Base-by-base conservation (phyloP, 2,113 vertebrate species). In the Steatornis caripensis region DNA sequence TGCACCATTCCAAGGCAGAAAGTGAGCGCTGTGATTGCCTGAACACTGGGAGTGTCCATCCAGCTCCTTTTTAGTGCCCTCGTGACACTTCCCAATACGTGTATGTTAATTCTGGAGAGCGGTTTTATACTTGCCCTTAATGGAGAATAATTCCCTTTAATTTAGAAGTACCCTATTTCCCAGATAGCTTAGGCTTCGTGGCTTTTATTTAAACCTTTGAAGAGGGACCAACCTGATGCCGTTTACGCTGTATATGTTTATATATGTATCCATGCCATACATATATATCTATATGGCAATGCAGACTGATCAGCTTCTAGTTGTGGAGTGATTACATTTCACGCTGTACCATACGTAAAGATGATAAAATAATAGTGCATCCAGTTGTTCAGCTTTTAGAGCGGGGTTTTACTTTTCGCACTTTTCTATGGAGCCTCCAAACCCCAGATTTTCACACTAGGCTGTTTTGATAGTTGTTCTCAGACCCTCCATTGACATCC, bases 401-500 rank as follows among this genome's bases (percentile, higher is more conserved):
- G 97, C 80, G 97, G 82, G 80, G 89, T 95, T 97, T 86, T 93
- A 34, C n/a, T 90, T 91, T 94, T 97, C 97, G 85, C 97, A 79
- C 96, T 97, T 98, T 98, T 97, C 96, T 97, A 77, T 75, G 96
- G 97, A 98, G 95, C 98, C 97, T 98, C 96, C 96, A 43, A 29
- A 84, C 95, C 97, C 98, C 97, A 58, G 95, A 22, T 95, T 97
- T 93, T 98, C 97, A 95, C 96, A 92, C 85, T 87, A 96, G 98
- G 97, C 97, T 97, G 97, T 97, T 98, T 94, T 95, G 96, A 88
- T 95, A 93, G 97, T 95, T 97, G 98, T 97, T 97, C 93, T 97
- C 97, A 89, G 90, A 95, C 95, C 97, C 97, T 96, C 98, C 97
- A 91, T 97, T 96, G 97, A 97, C 98, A 97, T 95, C 98, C 97